Base-by-base conservation (phyloP, 2,113 vertebrate genomes). In the Galeopterus variegatus region DNA sequence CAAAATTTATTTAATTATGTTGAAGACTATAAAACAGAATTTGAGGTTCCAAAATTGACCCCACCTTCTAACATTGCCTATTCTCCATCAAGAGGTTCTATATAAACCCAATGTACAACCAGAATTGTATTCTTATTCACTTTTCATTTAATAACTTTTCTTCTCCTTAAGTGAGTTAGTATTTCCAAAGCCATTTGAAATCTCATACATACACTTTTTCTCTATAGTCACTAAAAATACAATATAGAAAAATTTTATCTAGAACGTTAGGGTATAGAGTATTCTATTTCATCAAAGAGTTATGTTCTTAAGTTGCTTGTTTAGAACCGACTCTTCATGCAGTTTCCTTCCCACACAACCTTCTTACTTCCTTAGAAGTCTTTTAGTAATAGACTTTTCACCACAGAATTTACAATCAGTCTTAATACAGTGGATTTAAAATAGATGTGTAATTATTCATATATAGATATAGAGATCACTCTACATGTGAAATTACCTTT, bases 1-100 rank as follows among this genome's bases (percentile, higher is more conserved):
- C 83, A 77, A 82, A 89, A 70, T 82, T 67, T 95, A 67, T 58
- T 85, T 19, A 33, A 5, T 94, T 75, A 23, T 90, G 31, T 48
- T 90, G 36, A 95, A 85, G 23, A 50, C 15, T 85, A 15, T 95
- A 81, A 81, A 93, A 88, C 26, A 89, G 54, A 76, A 19, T 77
- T 64, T n/a, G 54, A 54, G 65, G 9, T 64, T 58, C 60, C 65
- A 75, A 21, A 82, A 87, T 33, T 76, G 45, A 86, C 67, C 56
- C 7, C 86, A 4, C 70, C 15, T 94, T 84, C 69, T 83, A 58
- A 88, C 65, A 24, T 31, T 93, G 75, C 28, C 7, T 48, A 3
- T 95, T 89, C 50, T 86, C 3, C 75, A 33, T 41, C 24, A 67
- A 13, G 21, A 86, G 26, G 11, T 60, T 85, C 6, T 80, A 33